Evolutionary conservation across 2,113 vertebrate species (phyloP), one percentile per base, ranked within the genome.

Genomic region (Leucosticte australis): DNA sequence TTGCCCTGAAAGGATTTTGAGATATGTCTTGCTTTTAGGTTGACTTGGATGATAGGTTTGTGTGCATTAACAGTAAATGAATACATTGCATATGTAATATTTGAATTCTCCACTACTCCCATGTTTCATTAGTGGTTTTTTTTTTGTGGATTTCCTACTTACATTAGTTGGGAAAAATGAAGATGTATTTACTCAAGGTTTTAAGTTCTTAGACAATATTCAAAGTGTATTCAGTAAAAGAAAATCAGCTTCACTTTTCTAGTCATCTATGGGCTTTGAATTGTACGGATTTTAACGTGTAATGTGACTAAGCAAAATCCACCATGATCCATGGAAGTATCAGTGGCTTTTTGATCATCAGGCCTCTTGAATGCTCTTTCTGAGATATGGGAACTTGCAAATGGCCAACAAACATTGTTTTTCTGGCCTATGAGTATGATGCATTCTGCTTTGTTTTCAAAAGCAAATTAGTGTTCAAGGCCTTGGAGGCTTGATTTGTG

Each of bases 111-210:
- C 5, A 10, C 5, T 64, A 26, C 13, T 46, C 1, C 15, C 4
- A 1, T 39, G 8, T 63, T 41, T 47, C 24, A 10, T n/a, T 35
- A 71, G 15, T 10, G 1, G n/a, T n/a, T n/a, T n/a, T 0, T 21
- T 59, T 16, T 55, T 33, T 6, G 30, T 39, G 30, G 7, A 15
- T 59, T 82, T 85, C 35, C 23, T 64, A 10, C 7, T 71, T 85
- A 49, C 0, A 26, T 69, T 87, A 53, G 14, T 44, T 83, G 55
- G 22, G 14, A 89, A 77, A 50, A 28, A 57, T 9, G 28, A 52
- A 50, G 15, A 11, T 5, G 4, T 63, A 19, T 46, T 87, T 68
- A 39, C 55, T 19, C 37, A 83, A 53, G 21, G 24, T 35, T 19
- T 4, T 37, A 41, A 80, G 28, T 87, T 90, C 23, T 52, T 13